A percentile compares a stretch with the other conserved stretches of the same genome.
phyloP scores from a whole-genome alignment of 2,113 vertebrate genomes.

The Passer domesticus region DNA sequence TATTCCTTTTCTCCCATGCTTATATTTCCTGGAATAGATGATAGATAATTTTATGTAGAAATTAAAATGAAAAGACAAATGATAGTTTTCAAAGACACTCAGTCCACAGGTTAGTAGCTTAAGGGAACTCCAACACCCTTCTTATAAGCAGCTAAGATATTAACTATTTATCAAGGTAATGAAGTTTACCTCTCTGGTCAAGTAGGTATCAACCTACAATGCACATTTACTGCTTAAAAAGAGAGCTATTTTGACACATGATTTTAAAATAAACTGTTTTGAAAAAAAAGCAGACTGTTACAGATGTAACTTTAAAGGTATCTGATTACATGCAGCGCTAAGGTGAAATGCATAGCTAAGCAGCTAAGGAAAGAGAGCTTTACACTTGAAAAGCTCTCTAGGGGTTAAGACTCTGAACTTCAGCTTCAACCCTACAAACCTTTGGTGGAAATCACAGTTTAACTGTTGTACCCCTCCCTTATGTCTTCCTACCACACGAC shows the following conservation, averaged over 20 bases:
- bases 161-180: conserved; percentile 35
- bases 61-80: conserved; percentile 38
- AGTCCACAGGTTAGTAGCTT: conserved; percentile 15
- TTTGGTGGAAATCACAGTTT: background rate
- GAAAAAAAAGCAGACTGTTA: background rate
- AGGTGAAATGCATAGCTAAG: background rate
- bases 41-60: conserved; percentile 25
- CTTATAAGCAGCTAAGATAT: background rate
- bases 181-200: conserved; percentile 40
- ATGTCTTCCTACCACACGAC: background rate
- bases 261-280: background rate
- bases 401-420: background rate
- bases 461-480: background rate
- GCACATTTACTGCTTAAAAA: conserved; percentile 27
- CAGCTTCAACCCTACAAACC: background rate
- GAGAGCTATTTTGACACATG: background rate
- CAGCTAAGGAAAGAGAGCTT: background rate
- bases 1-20: background rate
- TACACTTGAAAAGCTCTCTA: background rate
- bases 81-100: background rate
- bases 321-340: background rate
- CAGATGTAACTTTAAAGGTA: background rate
- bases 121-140: background rate
- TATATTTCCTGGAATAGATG: background rate
- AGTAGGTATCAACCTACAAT: background rate